Evolutionary conservation across 2,113 vertebrate species (phyloP), one percentile per base, ranked within the genome.

Genomic region (Plecotus auritus): DNA sequence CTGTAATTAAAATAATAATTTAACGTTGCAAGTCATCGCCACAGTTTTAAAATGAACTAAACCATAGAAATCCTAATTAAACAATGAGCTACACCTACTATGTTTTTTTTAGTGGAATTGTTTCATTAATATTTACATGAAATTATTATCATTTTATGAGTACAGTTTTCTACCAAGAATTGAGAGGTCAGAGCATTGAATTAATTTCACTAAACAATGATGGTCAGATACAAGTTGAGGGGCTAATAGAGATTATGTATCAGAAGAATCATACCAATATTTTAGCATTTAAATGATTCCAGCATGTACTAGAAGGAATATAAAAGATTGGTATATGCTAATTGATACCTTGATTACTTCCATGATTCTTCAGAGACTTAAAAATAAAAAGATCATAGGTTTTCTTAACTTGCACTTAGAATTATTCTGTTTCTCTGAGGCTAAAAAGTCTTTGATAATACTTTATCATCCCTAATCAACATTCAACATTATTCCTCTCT

Each of bases 31-130:
- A 88, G 49, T 61, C 17, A 28, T 73, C 8, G 9, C 35, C 7
- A 83, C 12, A 73, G 95, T 94, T 85, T 16, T 87, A 93, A 91
- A 80, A 49, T 91, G 59, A 94, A 74, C n/a, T 26, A 37, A 95
- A 81, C 32, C 4, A 2, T 80, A 87, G 56, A 74, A 59, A 84
- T 80, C 13, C 3, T n/a, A 64, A 30, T 47, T 89, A 83, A 94
- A 87, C 18, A 95, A 37, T 66, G 10, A 51, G 42, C 7, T 32
- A 23, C 5, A 35, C 11, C 1, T 20, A 37, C 2, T 89, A 11
- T 51, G 20, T 92, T 13, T 32, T 77, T 93, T 77, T 16, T 13
- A 86, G 20, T 94, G 7, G n/a, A 94, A 78, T 70, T 92, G 5
- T 70, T 89, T 89, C 16, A 78, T 80, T 95, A 82, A 67, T 78